Percentiles rank a stretch among this genome's conserved stretches.
Conservation (phyloP, 1,140 invertebrate species). For the Thrips palmi region DNA sequence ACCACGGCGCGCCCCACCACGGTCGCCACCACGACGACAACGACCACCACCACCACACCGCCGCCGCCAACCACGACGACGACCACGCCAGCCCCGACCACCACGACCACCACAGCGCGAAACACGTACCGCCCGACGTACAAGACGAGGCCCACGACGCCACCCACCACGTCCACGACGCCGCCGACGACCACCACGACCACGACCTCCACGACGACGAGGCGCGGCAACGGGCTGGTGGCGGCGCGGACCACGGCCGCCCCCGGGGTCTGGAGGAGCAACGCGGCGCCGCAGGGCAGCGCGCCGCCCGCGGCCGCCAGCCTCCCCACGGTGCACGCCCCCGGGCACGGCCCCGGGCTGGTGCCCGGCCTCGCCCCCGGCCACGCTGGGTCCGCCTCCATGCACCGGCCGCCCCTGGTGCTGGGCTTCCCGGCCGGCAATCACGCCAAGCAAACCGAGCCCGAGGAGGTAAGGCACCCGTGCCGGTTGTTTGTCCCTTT, state of each 20-base stretch:
- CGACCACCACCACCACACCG: constrained; percentile 10
- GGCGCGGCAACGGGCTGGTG: constrained; percentile 12
- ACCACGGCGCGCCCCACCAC: constrained; percentile 20
- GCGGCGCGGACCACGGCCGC: constrained; percentile 12
- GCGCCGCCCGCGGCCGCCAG: too few species aligned
- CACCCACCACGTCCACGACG: constrained; percentile 7
- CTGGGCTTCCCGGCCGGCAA: constrained; percentile 26
- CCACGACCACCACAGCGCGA: constrained; percentile 18
- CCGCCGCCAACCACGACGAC: constrained; percentile 6
- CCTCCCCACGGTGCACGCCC: too few species aligned
- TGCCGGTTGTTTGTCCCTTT: background rate
- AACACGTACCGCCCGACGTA: too few species aligned
- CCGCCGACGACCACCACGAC: constrained; percentile 17
- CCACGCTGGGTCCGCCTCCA: too few species aligned
- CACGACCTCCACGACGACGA: constrained; percentile 22
- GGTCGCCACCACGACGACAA: constrained; percentile 6
- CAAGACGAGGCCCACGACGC: too few species aligned
- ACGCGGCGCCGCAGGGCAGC: constrained; percentile 22
- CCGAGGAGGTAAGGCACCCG: too few species aligned
- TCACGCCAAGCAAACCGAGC: background rate
- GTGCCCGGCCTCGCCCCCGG: constrained; percentile 19
- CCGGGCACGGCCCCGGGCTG: too few species aligned
- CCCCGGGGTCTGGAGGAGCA: constrained; percentile 24
- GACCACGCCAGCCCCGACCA: constrained; percentile 16
- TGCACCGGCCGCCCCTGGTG: constrained; percentile 46